Conservation (phyloP, 2,797 vertebrate species). For the Centroberyx gerrardi region DNA sequence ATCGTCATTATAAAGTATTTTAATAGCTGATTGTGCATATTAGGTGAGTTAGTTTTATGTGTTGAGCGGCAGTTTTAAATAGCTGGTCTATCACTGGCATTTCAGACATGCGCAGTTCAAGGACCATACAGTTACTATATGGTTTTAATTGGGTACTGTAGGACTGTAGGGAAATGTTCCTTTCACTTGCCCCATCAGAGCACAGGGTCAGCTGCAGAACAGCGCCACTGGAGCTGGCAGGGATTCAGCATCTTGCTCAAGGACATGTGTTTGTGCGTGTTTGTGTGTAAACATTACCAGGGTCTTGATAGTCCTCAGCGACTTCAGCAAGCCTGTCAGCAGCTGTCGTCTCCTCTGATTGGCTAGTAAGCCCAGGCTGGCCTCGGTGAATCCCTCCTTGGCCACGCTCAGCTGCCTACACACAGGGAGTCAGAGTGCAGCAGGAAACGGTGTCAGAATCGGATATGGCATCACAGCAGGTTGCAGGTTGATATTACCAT, state of each 20-base stretch:
- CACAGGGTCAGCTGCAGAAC: no score
- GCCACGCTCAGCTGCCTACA: slow-evolving; percentile 92
- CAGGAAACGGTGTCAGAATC: neutral
- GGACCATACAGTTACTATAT: no score
- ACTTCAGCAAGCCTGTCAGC: slow-evolving; percentile 95
- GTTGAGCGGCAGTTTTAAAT: no score
- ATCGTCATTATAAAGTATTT: no score
- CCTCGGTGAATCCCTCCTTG: slow-evolving; percentile 97
- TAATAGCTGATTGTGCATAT: no score
- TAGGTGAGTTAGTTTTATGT: no score
- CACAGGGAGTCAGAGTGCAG: slow-evolving; percentile 31
- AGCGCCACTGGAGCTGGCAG: neutral
- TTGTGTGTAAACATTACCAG: slow-evolving; percentile 84
- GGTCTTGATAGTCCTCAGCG: slow-evolving; percentile 98
- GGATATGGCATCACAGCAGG: neutral
- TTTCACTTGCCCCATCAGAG: no score
- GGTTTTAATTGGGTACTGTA: no score
- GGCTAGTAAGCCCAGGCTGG: slow-evolving; percentile 95
- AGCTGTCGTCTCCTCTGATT: slow-evolving; percentile 96
- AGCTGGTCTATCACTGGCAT: no score
- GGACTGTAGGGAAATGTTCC: no score
- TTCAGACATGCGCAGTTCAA: no score
- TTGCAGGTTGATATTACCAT: neutral
- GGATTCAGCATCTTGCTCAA: neutral
- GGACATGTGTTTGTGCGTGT: neutral